Evolutionary conservation across 1,140 invertebrate species (phyloP), one percentile per base, ranked within the genome.

Genomic region (Oryctes rhinoceros): DNA sequence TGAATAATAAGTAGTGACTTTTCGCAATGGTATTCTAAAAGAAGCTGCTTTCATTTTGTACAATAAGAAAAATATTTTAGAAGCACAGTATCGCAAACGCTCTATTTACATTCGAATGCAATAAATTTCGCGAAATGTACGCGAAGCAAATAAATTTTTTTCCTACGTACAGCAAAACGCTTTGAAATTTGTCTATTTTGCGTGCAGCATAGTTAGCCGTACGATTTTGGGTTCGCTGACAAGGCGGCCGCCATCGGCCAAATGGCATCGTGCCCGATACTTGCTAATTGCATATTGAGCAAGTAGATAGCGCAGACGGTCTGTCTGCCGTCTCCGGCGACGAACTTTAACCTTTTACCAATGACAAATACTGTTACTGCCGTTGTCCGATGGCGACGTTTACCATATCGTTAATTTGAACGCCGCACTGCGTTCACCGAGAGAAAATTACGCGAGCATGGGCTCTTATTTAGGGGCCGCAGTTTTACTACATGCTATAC

Each of bases 191-290:
- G 65, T 24, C 35, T 67, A 67, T 67, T 35, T 67, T 30, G 65
- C 65, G 20, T 67, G n/a, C 13, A 13, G 11, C n/a, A 4, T 11
- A 53, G 13, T 53, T 67, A 67, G 65, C 65, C n/a, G 20, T 24
- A 18, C 18, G 24, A 5, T n/a, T n/a, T 20, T 13, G 65, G 13
- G 65, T 18, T 67, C 65, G 65, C 30, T 35, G 65, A 67, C 65
- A 30, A 18, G 6, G 30, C 65, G 24, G 30, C 30, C 10, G 30
- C 30, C 10, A 18, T 67, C n/a, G 65, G 65, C 65, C 65, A 67
- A 67, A 67, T 67, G 65, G 65, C 65, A 67, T 67, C 65, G 65
- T 67, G 65, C 65, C 65, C 65, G 65, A 35, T 67, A 67, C 65
- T 67, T 35, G 18, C 65, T 67, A 67, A 67, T 67, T 67, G 30